These are phyloP conservation scores for Microtus richardsoni DNA, from an alignment of 2,113 vertebrate species.

Conservation along the genomic window DNA sequence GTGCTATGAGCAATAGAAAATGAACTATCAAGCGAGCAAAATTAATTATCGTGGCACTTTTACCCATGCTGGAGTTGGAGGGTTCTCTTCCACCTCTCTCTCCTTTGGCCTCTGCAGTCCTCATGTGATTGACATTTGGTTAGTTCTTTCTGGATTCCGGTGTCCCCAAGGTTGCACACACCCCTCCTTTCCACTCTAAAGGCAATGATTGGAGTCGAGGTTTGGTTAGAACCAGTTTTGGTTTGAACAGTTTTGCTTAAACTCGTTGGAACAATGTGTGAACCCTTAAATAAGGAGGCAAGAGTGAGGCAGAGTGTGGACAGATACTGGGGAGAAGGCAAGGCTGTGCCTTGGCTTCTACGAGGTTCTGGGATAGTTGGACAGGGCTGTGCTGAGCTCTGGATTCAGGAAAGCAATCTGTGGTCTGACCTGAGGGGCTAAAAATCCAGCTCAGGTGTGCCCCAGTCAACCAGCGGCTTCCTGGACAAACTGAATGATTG, in stretches of 20 bases:
- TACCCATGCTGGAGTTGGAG: background rate
- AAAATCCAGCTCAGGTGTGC: background rate
- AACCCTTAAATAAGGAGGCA: background rate
- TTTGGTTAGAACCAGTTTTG: background rate
- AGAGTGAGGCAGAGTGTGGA: background rate
- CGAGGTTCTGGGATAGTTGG: background rate
- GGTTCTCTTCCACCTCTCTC: too few species aligned
- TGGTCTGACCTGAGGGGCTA: background rate
- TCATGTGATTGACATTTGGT: background rate
- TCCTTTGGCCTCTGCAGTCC: background rate
- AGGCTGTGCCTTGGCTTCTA: background rate
- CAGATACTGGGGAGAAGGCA: too few species aligned
- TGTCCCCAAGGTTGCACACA: background rate
- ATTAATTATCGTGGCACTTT: constrained; percentile 62
- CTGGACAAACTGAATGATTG: background rate
- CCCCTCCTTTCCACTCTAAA: background rate
- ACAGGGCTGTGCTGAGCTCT: background rate
- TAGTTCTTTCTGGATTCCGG: background rate
- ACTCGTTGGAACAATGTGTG: constrained; percentile 45
- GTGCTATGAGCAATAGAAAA: background rate
- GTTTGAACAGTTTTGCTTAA: constrained; percentile 32
- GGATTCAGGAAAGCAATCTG: background rate
- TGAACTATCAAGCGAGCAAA: constrained; percentile 55
- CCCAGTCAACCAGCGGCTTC: background rate
- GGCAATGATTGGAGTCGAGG: background rate